Conservation (phyloP, 2,113 vertebrate genomes). For the Peromyscus maniculatus region DNA sequence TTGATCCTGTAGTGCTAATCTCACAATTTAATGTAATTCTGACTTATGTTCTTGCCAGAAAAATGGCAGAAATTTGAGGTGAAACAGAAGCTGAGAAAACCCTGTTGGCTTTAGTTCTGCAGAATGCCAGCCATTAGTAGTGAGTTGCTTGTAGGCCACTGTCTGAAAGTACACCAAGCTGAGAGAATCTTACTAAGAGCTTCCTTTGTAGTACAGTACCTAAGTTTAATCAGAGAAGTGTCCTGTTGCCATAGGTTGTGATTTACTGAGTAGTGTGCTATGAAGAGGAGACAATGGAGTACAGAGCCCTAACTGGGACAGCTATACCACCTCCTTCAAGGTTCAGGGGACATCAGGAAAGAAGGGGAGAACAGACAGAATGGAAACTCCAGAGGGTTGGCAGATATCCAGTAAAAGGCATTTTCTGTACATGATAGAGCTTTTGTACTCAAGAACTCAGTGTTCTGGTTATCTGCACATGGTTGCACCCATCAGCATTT, state of each 20-base stretch:
- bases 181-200: background rate
- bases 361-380: background rate
- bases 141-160: background rate
- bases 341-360: background rate
- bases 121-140: background rate
- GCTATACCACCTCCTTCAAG: background rate
- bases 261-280: background rate
- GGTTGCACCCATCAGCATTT: no score
- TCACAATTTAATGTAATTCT: background rate
- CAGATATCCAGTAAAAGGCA: background rate
- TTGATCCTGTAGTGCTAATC: background rate
- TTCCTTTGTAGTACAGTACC: background rate
- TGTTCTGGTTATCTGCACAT: background rate
- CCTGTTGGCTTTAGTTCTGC: constrained; percentile 3
- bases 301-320: background rate
- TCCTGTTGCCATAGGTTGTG: background rate
- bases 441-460: no score
- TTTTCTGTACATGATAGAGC: background rate
- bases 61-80: background rate
- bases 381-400: background rate
- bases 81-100: background rate
- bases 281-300: no score
- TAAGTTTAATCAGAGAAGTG: background rate
- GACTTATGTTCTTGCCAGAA: background rate
- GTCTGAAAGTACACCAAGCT: background rate